Conservation (phyloP, 2,113 vertebrate genomes). For the Pycnonotus jocosus region DNA sequence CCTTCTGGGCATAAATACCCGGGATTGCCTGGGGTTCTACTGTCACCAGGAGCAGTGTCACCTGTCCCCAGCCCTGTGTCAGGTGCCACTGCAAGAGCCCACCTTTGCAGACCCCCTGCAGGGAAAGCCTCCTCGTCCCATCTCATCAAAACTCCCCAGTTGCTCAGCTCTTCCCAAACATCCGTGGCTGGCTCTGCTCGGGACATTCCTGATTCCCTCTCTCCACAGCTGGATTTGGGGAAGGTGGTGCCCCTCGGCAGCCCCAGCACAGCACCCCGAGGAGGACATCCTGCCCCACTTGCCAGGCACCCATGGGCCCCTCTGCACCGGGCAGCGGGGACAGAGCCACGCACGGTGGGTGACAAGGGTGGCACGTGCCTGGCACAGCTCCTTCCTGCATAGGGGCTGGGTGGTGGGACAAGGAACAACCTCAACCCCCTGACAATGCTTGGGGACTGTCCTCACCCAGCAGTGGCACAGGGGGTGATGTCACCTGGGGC, state of each 20-base stretch:
- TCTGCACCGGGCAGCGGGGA: accelerated
- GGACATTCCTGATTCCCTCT: background rate
- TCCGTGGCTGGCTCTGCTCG: accelerated
- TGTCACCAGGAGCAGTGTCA: background rate
- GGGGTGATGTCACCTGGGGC: no score
- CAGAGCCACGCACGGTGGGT: slow-evolving; percentile 62
- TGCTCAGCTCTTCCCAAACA: background rate
- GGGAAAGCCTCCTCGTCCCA: background rate
- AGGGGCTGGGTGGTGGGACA: background rate
- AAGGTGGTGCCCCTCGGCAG: accelerated
- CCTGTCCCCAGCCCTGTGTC: background rate
- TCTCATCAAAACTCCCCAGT: background rate
- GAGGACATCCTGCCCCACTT: slow-evolving; percentile 43
- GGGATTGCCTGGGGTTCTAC: background rate
- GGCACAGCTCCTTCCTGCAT: accelerated
- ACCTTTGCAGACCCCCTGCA: background rate
- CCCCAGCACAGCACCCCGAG: background rate
- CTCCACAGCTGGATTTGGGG: background rate
- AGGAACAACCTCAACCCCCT: background rate
- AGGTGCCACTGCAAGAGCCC: background rate
- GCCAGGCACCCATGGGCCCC: background rate
- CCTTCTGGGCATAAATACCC: background rate
- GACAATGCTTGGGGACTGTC: background rate
- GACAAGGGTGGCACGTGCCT: background rate
- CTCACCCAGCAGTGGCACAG: background rate